Percentiles rank a stretch among this genome's conserved stretches.
Evolutionary conservation across 1,140 invertebrate genomes (phyloP).

Genomic region (Notospermus geniculatus): DNA sequence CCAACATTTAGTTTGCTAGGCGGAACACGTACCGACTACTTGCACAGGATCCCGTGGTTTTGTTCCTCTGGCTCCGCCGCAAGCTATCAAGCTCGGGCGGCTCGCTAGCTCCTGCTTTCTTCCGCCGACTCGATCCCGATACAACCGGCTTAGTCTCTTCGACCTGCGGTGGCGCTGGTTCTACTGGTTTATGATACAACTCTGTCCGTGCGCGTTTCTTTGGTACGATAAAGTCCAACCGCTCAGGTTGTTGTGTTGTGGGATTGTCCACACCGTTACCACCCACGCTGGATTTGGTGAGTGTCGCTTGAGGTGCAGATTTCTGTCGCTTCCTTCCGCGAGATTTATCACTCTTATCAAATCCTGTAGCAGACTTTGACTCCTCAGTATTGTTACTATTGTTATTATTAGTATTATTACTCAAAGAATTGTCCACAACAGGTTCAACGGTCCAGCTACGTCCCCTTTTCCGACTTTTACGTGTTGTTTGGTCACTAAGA

Average conservation of each 20-base stretch:
- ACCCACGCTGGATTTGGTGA: background rate
- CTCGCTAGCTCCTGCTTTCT: slow-evolving; percentile 16
- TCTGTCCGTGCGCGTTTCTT: slow-evolving; percentile 2
- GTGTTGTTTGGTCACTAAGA: no score
- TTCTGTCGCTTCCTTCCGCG: background rate
- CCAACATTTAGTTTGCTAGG: no score
- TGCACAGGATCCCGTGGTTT: slow-evolving; percentile 73
- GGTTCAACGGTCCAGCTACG: no score
- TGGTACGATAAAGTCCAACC: slow-evolving; percentile 3
- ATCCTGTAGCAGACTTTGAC: no score
- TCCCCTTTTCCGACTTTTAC: no score
- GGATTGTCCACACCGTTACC: background rate
- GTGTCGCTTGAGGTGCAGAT: background rate
- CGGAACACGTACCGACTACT: slow-evolving; percentile 62
- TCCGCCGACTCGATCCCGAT: background rate
- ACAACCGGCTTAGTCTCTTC: background rate
- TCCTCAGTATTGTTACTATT: no score
- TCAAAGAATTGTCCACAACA: no score
- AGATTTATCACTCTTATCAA: background rate
- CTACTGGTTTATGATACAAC: background rate
- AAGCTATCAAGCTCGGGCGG: slow-evolving; percentile 39
- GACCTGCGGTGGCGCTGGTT: background rate
- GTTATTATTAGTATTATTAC: no score
- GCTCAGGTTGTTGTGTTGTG: background rate
- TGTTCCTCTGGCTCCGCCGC: slow-evolving; percentile 44